A percentile compares a stretch with the other conserved stretches of the same genome.
These are phyloP conservation scores for Catostylus mosaicus DNA, from an alignment of 30 jellyfish, hydroid and myxozoan genomes.

Conservation along the genomic window DNA sequence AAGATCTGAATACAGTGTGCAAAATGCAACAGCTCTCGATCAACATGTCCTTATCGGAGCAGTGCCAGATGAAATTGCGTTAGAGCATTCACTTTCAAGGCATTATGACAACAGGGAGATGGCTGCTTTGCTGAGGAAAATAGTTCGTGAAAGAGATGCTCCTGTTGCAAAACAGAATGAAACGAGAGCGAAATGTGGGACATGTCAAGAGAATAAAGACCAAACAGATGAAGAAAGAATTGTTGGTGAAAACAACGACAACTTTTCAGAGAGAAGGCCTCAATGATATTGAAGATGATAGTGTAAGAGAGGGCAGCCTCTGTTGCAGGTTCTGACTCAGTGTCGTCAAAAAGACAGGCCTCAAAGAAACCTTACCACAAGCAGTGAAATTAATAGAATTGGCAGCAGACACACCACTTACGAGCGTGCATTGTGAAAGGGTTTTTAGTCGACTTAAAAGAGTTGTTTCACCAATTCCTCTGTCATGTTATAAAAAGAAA, in stretches of 20 bases:
- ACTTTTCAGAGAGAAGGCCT: neutral
- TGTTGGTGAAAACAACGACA: neutral
- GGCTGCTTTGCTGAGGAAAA: slow-evolving; percentile 10
- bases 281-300: slow-evolving; percentile 16
- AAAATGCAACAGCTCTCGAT: no score
- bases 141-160: slow-evolving; percentile 17
- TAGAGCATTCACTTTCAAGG: slow-evolving; percentile 12
- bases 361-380: no score
- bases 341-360: slow-evolving; percentile 13
- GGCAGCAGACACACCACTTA: no score
- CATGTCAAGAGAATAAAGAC: neutral
- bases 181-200: neutral
- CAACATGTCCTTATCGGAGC: no score
- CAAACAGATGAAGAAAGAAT: slow-evolving; percentile 17
- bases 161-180: neutral
- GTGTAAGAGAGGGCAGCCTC: slow-evolving; percentile 14
- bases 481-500: no score
- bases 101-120: slow-evolving; percentile 17
- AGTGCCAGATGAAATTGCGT: slow-evolving; percentile 6
- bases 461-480: no score
- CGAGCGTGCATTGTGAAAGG: no score
- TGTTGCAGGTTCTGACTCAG: neutral
- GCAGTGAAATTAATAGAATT: no score
- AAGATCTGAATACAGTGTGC: neutral
- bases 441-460: no score